Evolutionary conservation across 2,797 vertebrate genomes (phyloP), one percentile per base, ranked within the genome.

Genomic region (Megaceryle alcyon): DNA sequence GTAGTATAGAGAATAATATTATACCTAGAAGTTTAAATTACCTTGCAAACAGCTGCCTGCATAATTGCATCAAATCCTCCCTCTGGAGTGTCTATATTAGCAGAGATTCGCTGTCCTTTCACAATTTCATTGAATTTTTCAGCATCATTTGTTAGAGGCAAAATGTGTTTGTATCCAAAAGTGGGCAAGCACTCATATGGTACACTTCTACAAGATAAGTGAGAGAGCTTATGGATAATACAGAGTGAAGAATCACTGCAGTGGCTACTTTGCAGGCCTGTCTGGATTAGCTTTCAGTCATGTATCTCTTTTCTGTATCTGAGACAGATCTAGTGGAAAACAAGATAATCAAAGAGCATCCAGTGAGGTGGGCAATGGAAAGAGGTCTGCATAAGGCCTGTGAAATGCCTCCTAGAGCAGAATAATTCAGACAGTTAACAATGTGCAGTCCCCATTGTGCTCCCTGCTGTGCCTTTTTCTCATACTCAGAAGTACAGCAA

Each of bases 1-100:
- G 16, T 56, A 85, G 54, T 41, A 82, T 4, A 57, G 7, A 16
- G 41, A 80, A 49, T 57, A 77, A 23, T 66, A 70, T 59, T 60
- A 69, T 25, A 72, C 10, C 46, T 37, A 53, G 31, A 76, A 51
- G 17, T 91, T 93, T 82, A 26, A 61, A 49, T 96, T 98, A 99
- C 99, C 98, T 99, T 99, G 95, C 99, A 99, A 86, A 99, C 99
- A 29, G 99, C 98, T 51, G 98, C 99, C 97, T 99, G 99, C 99
- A 99, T 99, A 92, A 99, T 98, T 53, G 99, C 99, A 87, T 99
- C 99, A 25, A 99, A 99, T 93, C 99, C 99, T 41, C 99, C 98
- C 94, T 99, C 99, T 3, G 98, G 98, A 46, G 98, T 72, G 44
- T 99, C 99, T 37, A 98, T 98, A 87, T 99, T 99, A 63, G 98